Evolutionary conservation across 2,888 invertebrate genomes (phyloP).

Genomic region (Bembecia ichneumoniformis): DNA sequence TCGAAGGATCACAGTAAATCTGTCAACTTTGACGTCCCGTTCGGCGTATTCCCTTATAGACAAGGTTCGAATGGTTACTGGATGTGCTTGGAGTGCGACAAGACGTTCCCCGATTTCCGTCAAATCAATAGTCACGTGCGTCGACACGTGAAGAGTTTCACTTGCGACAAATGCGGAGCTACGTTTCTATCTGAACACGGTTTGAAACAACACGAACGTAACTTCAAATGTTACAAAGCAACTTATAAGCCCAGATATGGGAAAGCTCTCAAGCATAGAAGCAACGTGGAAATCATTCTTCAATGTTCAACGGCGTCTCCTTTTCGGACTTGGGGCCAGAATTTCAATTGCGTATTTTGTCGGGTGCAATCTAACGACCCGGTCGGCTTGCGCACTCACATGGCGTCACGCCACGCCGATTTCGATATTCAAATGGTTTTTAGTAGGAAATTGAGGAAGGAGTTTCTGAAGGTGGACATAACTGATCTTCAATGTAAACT

Average conservation of each 20-base stretch:
- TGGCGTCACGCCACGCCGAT: slow-evolving; percentile 54
- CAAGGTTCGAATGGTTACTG: slow-evolving; percentile 47
- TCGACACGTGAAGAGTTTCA: slow-evolving; percentile 56
- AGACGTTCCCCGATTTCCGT: slow-evolving; percentile 50
- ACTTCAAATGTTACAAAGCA: slow-evolving; percentile 56
- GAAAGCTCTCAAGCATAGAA: slow-evolving; percentile 52
- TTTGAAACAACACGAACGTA: slow-evolving; percentile 50
- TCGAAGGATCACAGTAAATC: slow-evolving; percentile 42
- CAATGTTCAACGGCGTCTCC: slow-evolving; percentile 61
- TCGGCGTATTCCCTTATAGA: slow-evolving; percentile 56
- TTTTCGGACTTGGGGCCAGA: slow-evolving; percentile 61
- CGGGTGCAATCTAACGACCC: slow-evolving; percentile 60
- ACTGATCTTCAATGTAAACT: slow-evolving; percentile 61
- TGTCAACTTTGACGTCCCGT: slow-evolving; percentile 54
- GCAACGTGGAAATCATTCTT: slow-evolving; percentile 58
- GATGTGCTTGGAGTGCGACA: slow-evolving; percentile 59
- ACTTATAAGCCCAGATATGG: slow-evolving; percentile 59
- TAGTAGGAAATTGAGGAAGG: slow-evolving; percentile 53
- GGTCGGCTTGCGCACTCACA: slow-evolving; percentile 51
- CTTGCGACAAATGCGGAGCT: slow-evolving; percentile 58
- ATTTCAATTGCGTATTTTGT: slow-evolving; percentile 60
- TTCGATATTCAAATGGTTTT: slow-evolving; percentile 55
- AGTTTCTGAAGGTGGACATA: slow-evolving; percentile 58
- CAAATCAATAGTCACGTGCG: slow-evolving; percentile 57
- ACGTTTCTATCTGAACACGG: slow-evolving; percentile 58